Percentiles rank a stretch among this genome's conserved stretches.
These are phyloP conservation scores for Aphidius gifuensis DNA, from an alignment of 1,140 invertebrate species.

Conservation along the genomic window DNA sequence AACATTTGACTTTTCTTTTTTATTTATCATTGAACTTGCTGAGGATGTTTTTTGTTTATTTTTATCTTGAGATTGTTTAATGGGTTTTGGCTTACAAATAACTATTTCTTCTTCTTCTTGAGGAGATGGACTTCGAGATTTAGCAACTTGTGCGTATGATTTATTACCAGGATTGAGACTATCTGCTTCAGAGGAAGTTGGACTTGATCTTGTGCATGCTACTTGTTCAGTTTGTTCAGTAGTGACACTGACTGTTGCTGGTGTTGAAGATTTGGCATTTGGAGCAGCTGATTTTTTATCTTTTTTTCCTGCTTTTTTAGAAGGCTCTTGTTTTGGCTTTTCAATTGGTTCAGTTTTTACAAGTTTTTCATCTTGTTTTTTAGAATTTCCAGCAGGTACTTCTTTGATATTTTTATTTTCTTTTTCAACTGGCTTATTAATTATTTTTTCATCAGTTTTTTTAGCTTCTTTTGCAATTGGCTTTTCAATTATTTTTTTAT, in stretches of 20 bases:
- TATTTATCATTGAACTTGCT: too few species aligned
- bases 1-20: too few species aligned
- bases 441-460: slow-evolving; percentile 4
- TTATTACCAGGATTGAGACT: slow-evolving; percentile 47
- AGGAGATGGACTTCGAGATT: slow-evolving; percentile 34
- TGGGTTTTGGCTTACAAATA: slow-evolving; percentile 24
- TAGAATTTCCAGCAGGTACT: slow-evolving; percentile 4
- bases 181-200: slow-evolving; percentile 12
- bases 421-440: slow-evolving; percentile 2
- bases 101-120: slow-evolving; percentile 25
- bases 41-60: too few species aligned
- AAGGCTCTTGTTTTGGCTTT: neutral
- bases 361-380: slow-evolving; percentile 22
- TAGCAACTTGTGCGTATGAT: slow-evolving; percentile 61
- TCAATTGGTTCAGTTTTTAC: neutral
- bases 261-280: slow-evolving; percentile 35
- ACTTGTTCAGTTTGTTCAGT: neutral
- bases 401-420: neutral
- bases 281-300: slow-evolving; percentile 21
- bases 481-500: slow-evolving; percentile 6
- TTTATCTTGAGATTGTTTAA: neutral
- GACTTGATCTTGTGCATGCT: slow-evolving; percentile 1
- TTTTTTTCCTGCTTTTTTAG: slow-evolving; percentile 1
- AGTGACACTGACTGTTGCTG: slow-evolving; percentile 22
- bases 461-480: slow-evolving; percentile 15